These are phyloP conservation scores for Cebus imitator DNA, from an alignment of 2,113 vertebrate genomes.

Conservation along the genomic window DNA sequence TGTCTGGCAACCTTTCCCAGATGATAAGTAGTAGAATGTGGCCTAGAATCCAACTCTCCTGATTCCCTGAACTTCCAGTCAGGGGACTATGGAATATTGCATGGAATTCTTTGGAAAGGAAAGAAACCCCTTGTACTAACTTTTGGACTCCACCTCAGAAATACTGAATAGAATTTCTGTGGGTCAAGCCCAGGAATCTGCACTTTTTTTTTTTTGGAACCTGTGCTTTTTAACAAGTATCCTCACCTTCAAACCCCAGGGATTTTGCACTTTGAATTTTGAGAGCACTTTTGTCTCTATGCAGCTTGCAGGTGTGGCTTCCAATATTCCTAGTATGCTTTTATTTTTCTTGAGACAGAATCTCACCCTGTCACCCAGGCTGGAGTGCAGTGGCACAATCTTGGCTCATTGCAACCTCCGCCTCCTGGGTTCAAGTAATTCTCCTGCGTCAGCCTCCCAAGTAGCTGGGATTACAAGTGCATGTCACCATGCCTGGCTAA, in stretches of 20 bases:
- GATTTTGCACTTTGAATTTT: background rate
- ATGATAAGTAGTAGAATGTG: background rate
- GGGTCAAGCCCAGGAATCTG: background rate
- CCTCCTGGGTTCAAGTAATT: no score
- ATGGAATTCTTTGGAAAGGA: slow-evolving; percentile 11
- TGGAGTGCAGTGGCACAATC: no score
- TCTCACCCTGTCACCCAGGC: no score
- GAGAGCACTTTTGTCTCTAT: background rate
- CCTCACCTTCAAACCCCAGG: background rate
- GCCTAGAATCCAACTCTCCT: background rate
- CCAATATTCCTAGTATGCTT: background rate
- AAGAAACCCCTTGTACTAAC: background rate
- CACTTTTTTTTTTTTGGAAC: background rate
- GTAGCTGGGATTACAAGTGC: no score
- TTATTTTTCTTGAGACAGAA: background rate
- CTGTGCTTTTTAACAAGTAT: background rate
- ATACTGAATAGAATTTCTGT: background rate
- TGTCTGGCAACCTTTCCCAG: background rate
- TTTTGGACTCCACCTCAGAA: background rate
- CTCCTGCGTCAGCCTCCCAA: no score
- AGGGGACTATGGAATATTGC: background rate
- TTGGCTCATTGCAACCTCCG: no score
- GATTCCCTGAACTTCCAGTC: background rate
- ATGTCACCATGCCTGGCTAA: no score
- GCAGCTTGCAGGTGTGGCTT: background rate